Evolutionary conservation across 2,888 invertebrate genomes (phyloP), one percentile per base, ranked within the genome.

Genomic region (Schizotus pectinicornis): DNA sequence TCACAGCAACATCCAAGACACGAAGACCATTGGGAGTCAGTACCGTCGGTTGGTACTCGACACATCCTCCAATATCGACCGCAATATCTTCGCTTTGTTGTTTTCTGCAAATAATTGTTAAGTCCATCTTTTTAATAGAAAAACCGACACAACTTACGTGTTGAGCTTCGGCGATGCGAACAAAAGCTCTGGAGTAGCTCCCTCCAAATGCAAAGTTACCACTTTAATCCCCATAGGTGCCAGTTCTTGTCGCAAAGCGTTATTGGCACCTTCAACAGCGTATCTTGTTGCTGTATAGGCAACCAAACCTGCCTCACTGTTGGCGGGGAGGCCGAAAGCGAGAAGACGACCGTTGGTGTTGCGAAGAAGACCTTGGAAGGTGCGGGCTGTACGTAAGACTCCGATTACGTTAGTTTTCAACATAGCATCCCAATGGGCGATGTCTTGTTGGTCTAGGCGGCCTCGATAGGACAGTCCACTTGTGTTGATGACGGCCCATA

Each of bases 401-500:
- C 88, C 92, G 12, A 92, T 83, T 56, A 92, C 88, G 76, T 89
- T 89, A 46, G 86, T 86, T 57, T 86, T 84, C 52, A 90, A 77
- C 73, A 89, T 87, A 12, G 85, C 82, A 71, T 89, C 89, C 89
- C 89, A 89, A 69, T 87, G 87, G 0, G 84, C 71, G 3, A 87
- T 85, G 59, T 91, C 89, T 69, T 89, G 88, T 63, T 83, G 84
- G 65, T 88, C 88, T 50, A 88, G 82, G 35, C 85, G 80, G 12
- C 92, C 91, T 7, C 88, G 86, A 56, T 88, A 88, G 56, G 88
- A 87, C 67, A 89, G 83, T 30, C 92, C 92, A 13, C 91, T 91
- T 31, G 92, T 92, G 79, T 92, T 92, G 62, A 93, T 87, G 22
- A 93, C 90, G 43, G 92, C 91, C 87, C 91, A 90, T 52, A 91